Evolutionary conservation across 2,797 vertebrate species (phyloP), one percentile per base, ranked within the genome.

Genomic region (Rachycentron canadum): DNA sequence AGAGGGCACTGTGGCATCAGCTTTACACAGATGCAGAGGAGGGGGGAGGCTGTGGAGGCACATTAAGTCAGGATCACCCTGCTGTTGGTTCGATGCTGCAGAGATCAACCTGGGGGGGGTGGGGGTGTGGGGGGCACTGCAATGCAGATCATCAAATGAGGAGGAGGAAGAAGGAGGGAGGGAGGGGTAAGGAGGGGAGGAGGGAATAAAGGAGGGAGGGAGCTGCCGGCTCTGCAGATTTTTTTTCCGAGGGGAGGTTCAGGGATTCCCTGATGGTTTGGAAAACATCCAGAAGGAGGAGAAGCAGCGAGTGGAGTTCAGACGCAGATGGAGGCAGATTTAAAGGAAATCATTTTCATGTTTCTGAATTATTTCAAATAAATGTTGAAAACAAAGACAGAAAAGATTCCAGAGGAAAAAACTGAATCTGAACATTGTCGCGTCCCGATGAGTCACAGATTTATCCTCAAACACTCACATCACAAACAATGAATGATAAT

Each of bases 101-200:
- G 76, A 82, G 82, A 81, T 62, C 73, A 76, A 81, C 50, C 74
- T 72, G 73, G 50, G 69, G 65, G 49, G 36, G 16, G 69, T 21
- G n/a, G 12, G 38, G 43, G 2, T 36, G 52, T 23, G 36, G n/a
- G 60, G 19, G 21, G 63, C 73, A 87, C 87, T 36, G 88, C 81
- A 89, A 84, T 87, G 85, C 88, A 89, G 85, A 89, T 78, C 70
- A 81, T 85, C 57, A 78, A 13, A 53, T 32, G 69, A 78, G 69
- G 26, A 59, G 41, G 73, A 45, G n/a, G 16, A 30, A 10, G 73
- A 10, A 7, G 16, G 26, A 14, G 38, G 1, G 14, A 0, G 38
- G 2, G 25, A 9, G 14, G 23, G 34, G n/a, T n/a, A n/a, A 3
- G 28, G 4, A 12, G 12, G 43, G 43, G 17, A n/a, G 45, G 19